Base-by-base conservation (phyloP, 2,113 vertebrate genomes). In the Nyctereutes procyonoides region DNA sequence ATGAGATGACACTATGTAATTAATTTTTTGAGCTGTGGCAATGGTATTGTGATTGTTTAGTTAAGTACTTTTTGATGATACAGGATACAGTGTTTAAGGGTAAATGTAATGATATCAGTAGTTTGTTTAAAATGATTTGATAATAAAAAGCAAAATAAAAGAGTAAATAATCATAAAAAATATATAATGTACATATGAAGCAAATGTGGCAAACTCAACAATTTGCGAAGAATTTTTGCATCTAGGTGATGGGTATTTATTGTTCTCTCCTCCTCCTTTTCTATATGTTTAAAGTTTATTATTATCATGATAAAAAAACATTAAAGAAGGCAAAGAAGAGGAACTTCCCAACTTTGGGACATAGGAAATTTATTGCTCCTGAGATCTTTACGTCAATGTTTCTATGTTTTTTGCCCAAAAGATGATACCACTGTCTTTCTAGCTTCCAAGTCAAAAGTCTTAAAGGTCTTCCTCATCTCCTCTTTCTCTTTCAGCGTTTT, bases 61-160 rank as follows among this genome's bases (percentile, higher is more conserved):
- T 24, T 93, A 67, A 82, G 30, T 94, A 48, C 14, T 53, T 90
- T 93, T 83, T 76, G 62, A 58, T 4, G 26, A 81, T n/a, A 51
- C 0, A 2, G n/a, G 53, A 28, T 35, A 15, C 95, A 43, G 8
- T 79, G n/a, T 67, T 94, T 38, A 86, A 79, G 55, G 12, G 24
- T 81, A 83, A 83, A 55, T n/a, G 13, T 35, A 90, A 69, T 69
- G 12, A 51, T 35, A 5, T 38, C 26, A 86, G 9, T 60, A 51
- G n/a, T 55, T 65, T 90, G 87, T 82, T 79, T 90, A 11, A 93
- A 67, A 73, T 86, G 11, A 96, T 48, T 82, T 77, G 38, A 26
- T 8, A 90, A 69, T 81, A 71, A 94, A 77, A 69, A 15, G 14
- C 51, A n/a, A 77, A 85, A 71, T 16, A 74, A 93, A 84, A 62